These are phyloP conservation scores for Leptinotarsa peninsularis DNA, from an alignment of 2,888 invertebrate species.

Conservation along the genomic window DNA sequence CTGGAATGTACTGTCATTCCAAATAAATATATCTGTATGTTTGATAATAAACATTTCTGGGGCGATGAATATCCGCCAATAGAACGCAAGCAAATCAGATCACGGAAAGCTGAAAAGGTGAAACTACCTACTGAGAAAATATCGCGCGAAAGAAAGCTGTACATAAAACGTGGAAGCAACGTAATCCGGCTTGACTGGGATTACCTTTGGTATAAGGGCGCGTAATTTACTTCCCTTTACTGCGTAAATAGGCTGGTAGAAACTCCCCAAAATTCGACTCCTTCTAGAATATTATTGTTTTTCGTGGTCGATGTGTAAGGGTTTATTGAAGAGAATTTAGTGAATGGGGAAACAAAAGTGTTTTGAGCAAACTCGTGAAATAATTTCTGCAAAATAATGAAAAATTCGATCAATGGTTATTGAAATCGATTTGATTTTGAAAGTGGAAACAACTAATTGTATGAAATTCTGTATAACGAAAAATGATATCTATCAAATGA, in stretches of 20 bases:
- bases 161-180: slow-evolving; percentile 31
- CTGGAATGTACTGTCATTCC: too few relatives aligned
- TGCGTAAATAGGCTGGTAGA: neutral
- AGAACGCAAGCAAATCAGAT: neutral
- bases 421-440: too few relatives aligned
- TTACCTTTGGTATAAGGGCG: slow-evolving; percentile 33
- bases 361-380: too few relatives aligned
- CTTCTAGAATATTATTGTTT: neutral
- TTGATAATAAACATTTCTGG: neutral
- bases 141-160: slow-evolving; percentile 23
- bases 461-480: too few relatives aligned
- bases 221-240: slow-evolving; percentile 35
- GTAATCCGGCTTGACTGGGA: slow-evolving; percentile 35
- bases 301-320: neutral
- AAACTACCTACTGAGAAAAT: slow-evolving; percentile 27
- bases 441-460: too few relatives aligned
- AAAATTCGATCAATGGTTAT: too few relatives aligned
- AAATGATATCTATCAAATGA: too few relatives aligned
- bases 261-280: neutral
- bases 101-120: slow-evolving; percentile 24
- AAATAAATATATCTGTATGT: too few relatives aligned
- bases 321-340: neutral
- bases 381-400: too few relatives aligned
- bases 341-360: too few relatives aligned
- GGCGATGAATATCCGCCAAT: neutral